Percentiles rank a stretch among this genome's conserved stretches.
phyloP scores from a whole-genome alignment of 2,888 invertebrate genomes.

The Odontocerum albicorne region DNA sequence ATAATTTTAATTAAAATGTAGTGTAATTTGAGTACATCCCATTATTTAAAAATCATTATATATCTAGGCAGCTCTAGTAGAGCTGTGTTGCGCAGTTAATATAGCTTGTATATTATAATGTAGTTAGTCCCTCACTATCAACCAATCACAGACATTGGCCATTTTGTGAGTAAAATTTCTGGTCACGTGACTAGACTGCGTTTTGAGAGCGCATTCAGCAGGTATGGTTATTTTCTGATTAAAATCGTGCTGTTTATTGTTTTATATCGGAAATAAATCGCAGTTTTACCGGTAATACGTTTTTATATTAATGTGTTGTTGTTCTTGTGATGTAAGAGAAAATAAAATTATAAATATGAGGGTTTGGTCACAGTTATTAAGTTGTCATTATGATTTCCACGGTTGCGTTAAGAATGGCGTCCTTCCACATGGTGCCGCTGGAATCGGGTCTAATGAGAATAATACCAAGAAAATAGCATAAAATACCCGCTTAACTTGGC shows the following conservation, averaged over 20 bases:
- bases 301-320: slow-evolving; percentile 16
- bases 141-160: slow-evolving; percentile 28
- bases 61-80: no score
- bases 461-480: slow-evolving; percentile 24
- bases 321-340: slow-evolving; percentile 7
- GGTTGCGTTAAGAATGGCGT: slow-evolving; percentile 74
- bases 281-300: slow-evolving; percentile 24
- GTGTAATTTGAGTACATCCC: no score
- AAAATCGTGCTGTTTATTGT: slow-evolving; percentile 29
- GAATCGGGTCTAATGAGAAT: slow-evolving; percentile 48
- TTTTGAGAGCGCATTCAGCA: slow-evolving; percentile 70
- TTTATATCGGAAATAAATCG: slow-evolving; percentile 19
- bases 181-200: slow-evolving; percentile 71
- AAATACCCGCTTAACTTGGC: neutral
- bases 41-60: no score
- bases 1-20: no score
- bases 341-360: slow-evolving; percentile 10
- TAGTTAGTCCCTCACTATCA: slow-evolving; percentile 6
- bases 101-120: no score
- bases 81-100: no score
- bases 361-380: slow-evolving; percentile 38
- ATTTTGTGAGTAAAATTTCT: slow-evolving; percentile 31
- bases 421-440: slow-evolving; percentile 68
- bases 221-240: slow-evolving; percentile 56
- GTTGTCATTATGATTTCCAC: slow-evolving; percentile 65